phyloP scores from a whole-genome alignment of 1,140 invertebrate genomes.

The Camponotus vicinus region DNA sequence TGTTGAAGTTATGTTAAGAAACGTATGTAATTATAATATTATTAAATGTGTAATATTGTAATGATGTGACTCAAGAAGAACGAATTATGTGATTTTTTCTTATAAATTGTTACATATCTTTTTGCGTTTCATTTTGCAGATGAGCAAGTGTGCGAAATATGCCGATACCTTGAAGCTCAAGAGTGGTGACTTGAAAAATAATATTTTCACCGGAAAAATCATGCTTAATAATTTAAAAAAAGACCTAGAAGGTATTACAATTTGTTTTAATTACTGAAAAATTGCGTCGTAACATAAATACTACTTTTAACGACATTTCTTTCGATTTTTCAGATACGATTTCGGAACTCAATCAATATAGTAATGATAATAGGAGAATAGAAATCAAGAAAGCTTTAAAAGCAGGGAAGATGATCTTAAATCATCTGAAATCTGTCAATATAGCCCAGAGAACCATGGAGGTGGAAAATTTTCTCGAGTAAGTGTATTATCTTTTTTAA shows the following conservation, averaged over 20 bases:
- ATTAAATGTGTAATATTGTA: background rate
- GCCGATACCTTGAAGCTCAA: conserved; percentile 78
- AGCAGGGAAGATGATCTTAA: conserved; percentile 87
- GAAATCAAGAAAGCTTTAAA: conserved; percentile 88
- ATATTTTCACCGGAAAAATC: conserved; percentile 80
- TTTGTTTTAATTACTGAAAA: background rate
- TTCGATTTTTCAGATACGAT: conserved; percentile 78
- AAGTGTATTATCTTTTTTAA: conserved; percentile 42
- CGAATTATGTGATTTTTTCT: background rate
- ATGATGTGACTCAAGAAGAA: conserved; percentile 14
- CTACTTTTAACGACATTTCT: background rate
- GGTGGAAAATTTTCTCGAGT: conserved; percentile 85
- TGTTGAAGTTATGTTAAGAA: conserved; percentile 74
- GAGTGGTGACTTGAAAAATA: conserved; percentile 82
- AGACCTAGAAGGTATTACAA: conserved; percentile 75
- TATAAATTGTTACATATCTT: background rate
- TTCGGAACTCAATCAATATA: conserved; percentile 86
- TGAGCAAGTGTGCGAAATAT: conserved; percentile 67
- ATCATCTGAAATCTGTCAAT: conserved; percentile 86
- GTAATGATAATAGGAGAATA: conserved; percentile 87
- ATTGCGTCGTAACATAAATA: background rate
- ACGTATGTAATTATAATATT: conserved; percentile 63
- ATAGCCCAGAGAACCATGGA: conserved; percentile 82
- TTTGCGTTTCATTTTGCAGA: conserved; percentile 61
- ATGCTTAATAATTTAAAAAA: conserved; percentile 79